Evolutionary conservation across 2,113 vertebrate species (phyloP).

Genomic region (Hemibagrus wyckioides): DNA sequence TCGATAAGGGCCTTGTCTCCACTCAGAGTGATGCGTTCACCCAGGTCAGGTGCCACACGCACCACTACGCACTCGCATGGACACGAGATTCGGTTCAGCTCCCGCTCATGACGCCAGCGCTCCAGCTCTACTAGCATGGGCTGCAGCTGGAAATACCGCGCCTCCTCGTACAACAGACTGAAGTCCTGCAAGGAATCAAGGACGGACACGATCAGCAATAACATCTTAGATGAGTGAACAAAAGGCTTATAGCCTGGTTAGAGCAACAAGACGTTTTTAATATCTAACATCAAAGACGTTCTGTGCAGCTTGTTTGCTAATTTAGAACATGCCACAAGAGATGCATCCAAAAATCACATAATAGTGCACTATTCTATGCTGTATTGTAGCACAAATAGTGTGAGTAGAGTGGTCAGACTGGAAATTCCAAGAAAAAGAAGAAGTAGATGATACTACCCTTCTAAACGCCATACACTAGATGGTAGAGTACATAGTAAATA

Average conservation of each 20-base stretch:
- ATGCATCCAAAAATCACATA: no score
- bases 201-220: background rate
- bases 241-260: background rate
- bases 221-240: background rate
- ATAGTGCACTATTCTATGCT: no score
- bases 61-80: conserved; percentile 97
- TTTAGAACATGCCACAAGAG: background rate
- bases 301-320: background rate
- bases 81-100: conserved; percentile 84
- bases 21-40: conserved; percentile 93
- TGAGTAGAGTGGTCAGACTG: no score
- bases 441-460: no score
- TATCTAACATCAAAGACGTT: background rate
- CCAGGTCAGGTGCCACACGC: conserved; percentile 92
- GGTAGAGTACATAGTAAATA: no score
- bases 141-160: conserved; percentile 96
- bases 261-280: background rate
- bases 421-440: no score
- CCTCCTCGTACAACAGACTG: conserved; percentile 95
- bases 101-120: conserved; percentile 94
- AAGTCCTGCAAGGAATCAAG: conserved; percentile 79
- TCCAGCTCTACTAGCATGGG: conserved; percentile 95
- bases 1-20: conserved; percentile 97
- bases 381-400: no score
- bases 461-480: no score